Evolutionary conservation across 2,888 invertebrate species (phyloP).

Genomic region (Marasmarcha lunaedactyla): DNA sequence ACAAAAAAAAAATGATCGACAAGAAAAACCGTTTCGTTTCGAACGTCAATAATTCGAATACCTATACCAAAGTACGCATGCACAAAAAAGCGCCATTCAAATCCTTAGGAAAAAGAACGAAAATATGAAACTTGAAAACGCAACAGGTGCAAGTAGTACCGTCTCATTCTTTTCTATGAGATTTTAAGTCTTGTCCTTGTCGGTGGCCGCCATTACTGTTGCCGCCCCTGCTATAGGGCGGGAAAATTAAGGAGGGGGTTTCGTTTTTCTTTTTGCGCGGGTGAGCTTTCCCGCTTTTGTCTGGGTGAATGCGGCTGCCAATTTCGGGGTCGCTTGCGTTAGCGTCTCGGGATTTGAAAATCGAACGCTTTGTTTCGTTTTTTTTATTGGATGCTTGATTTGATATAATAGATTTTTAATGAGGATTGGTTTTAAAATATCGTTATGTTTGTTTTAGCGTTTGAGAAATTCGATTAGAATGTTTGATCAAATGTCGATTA

Average conservation of each 20-base stretch:
- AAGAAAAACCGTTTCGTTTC: constrained; percentile 18
- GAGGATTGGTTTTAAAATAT: too few relatives aligned
- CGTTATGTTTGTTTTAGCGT: too few relatives aligned
- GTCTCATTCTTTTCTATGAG: constrained; percentile 67
- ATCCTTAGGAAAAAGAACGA: constrained; percentile 60
- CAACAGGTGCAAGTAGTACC: constrained; percentile 65
- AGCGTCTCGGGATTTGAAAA: constrained; percentile 48
- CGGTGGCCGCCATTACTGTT: constrained; percentile 63
- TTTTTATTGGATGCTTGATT: too few relatives aligned
- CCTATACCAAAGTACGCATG: constrained; percentile 54
- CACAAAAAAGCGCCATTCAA: constrained; percentile 42
- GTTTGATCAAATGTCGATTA: too few relatives aligned
- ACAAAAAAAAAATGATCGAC: constrained; percentile 35
- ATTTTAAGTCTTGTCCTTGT: constrained; percentile 58
- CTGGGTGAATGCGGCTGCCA: constrained; percentile 67
- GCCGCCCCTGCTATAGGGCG: constrained; percentile 63
- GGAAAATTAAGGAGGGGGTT: constrained; percentile 65
- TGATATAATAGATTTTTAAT: too few relatives aligned
- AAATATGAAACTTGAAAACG: constrained; percentile 55
- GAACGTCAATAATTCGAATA: constrained; percentile 48
- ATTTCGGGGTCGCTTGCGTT: constrained; percentile 66
- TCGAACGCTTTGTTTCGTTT: constrained; percentile 36
- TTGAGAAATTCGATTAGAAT: too few relatives aligned
- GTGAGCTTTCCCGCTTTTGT: constrained; percentile 67
- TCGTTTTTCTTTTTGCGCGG: constrained; percentile 68